These are phyloP conservation scores for Nomada goodeniana DNA, from an alignment of 2,888 invertebrate genomes.

Conservation along the genomic window DNA sequence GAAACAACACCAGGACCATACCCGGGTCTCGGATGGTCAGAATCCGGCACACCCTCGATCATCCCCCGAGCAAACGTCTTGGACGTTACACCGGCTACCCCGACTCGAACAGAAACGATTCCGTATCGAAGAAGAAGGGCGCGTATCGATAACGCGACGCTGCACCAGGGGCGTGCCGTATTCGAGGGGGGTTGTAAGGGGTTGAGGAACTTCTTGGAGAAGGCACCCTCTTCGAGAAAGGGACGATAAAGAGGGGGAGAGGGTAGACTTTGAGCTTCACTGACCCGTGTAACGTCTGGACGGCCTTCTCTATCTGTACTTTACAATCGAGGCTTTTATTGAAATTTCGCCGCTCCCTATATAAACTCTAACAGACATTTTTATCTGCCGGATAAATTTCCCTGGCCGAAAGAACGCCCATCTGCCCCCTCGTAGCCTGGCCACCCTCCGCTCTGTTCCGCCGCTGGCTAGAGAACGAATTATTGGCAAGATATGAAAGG, in stretches of 20 bases:
- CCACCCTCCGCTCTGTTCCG: constrained; percentile 10
- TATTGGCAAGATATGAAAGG: constrained; percentile 82
- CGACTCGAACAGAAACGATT: constrained; percentile 22
- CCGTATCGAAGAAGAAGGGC: constrained; percentile 12
- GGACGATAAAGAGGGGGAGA: constrained; percentile 10
- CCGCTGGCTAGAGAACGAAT: constrained; percentile 71
- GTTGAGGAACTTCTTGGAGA: background rate
- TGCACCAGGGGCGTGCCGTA: constrained; percentile 36
- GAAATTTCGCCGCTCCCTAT: constrained; percentile 77
- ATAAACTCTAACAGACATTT: constrained; percentile 82
- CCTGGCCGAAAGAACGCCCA: constrained; percentile 32
- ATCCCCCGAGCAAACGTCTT: constrained; percentile 40
- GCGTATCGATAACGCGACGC: constrained; percentile 52
- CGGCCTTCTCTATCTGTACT: constrained; percentile 78
- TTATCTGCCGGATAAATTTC: constrained; percentile 82
- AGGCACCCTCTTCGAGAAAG: constrained; percentile 1
- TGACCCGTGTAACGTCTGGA: constrained; percentile 79
- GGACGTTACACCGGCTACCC: constrained; percentile 5
- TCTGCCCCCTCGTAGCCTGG: constrained; percentile 19
- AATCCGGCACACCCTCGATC: constrained; percentile 23
- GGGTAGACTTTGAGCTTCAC: constrained; percentile 76
- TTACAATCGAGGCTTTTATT: constrained; percentile 81
- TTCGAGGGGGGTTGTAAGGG: constrained; percentile 2
- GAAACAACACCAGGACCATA: constrained; percentile 30
- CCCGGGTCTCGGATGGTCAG: background rate